A percentile compares a stretch with the other conserved stretches of the same genome.
Evolutionary conservation across 1,140 invertebrate genomes (phyloP).

Genomic region (Bombus consobrinus): DNA sequence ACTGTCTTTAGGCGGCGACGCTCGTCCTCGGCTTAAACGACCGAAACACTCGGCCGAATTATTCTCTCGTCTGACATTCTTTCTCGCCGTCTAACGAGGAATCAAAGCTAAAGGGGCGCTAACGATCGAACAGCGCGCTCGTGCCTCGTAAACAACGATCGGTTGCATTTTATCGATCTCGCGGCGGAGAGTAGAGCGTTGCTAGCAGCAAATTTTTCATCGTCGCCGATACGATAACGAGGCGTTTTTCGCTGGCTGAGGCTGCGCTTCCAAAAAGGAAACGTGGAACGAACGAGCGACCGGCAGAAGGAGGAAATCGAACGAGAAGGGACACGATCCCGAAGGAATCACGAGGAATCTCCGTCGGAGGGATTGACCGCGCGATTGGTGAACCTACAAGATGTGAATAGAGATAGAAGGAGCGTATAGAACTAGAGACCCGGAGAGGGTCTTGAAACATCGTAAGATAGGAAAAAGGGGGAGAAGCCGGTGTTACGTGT

Average conservation of each 20-base stretch:
- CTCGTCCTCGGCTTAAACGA: slow-evolving; percentile 50
- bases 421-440: slow-evolving; percentile 27
- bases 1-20: slow-evolving; percentile 66
- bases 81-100: too few species aligned
- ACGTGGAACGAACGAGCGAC: slow-evolving; percentile 12
- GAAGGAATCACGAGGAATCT: slow-evolving; percentile 51
- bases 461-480: not conserved
- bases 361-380: slow-evolving; percentile 30
- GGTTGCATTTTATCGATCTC: not conserved
- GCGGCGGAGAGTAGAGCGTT: slow-evolving; percentile 22
- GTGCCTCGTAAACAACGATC: not conserved
- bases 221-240: slow-evolving; percentile 54
- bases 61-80: too few species aligned
- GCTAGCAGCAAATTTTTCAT: slow-evolving; percentile 46
- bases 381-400: slow-evolving; percentile 47
- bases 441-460: not conserved
- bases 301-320: too few species aligned
- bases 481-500: not conserved
- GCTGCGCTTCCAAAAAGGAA: slow-evolving; percentile 47
- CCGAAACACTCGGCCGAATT: not conserved
- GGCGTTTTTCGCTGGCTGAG: slow-evolving; percentile 38
- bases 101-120: not conserved
- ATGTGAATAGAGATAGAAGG: slow-evolving; percentile 39
- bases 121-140: not conserved
- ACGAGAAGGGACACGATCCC: slow-evolving; percentile 38